phyloP scores from a whole-genome alignment of 2,888 invertebrate genomes.

The Helleia helle region DNA sequence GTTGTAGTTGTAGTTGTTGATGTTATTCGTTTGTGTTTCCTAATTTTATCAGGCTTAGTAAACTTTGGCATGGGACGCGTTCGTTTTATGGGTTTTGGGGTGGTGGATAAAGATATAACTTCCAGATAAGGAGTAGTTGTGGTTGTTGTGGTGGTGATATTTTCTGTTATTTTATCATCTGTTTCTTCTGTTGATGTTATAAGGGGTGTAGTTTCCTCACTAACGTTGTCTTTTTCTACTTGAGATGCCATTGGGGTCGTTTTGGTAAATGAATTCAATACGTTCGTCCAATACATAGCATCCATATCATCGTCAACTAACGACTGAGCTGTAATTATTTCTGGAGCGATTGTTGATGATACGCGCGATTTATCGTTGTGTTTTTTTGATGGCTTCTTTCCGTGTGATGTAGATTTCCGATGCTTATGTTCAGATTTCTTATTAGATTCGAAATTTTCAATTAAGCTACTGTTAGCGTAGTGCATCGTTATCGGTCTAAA shows the following conservation, averaged over 20 bases:
- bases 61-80: slow-evolving; percentile 38
- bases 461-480: slow-evolving; percentile 29
- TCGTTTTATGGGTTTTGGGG: slow-evolving; percentile 17
- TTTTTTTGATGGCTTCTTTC: slow-evolving; percentile 14
- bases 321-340: slow-evolving; percentile 45
- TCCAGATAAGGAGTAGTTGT: slow-evolving; percentile 20
- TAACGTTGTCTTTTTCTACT: slow-evolving; percentile 26
- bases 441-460: slow-evolving; percentile 25
- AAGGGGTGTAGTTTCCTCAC: slow-evolving; percentile 22
- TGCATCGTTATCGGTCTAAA: slow-evolving; percentile 54
- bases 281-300: slow-evolving; percentile 43
- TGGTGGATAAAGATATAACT: slow-evolving; percentile 13
- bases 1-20: slow-evolving; percentile 34
- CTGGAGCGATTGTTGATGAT: slow-evolving; percentile 31
- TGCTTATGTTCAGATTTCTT: slow-evolving; percentile 32
- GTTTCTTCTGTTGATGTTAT: slow-evolving; percentile 13
- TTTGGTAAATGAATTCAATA: slow-evolving; percentile 49
- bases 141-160: slow-evolving; percentile 20
- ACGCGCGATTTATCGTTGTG: not conserved
- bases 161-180: slow-evolving; percentile 21
- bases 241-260: slow-evolving; percentile 52
- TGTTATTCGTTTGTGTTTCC: slow-evolving; percentile 53
- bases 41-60: slow-evolving; percentile 43
- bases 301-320: slow-evolving; percentile 30
- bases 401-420: slow-evolving; percentile 30